phyloP scores from a whole-genome alignment of 1,140 invertebrate genomes.

The Drosophila tropicalis region DNA sequence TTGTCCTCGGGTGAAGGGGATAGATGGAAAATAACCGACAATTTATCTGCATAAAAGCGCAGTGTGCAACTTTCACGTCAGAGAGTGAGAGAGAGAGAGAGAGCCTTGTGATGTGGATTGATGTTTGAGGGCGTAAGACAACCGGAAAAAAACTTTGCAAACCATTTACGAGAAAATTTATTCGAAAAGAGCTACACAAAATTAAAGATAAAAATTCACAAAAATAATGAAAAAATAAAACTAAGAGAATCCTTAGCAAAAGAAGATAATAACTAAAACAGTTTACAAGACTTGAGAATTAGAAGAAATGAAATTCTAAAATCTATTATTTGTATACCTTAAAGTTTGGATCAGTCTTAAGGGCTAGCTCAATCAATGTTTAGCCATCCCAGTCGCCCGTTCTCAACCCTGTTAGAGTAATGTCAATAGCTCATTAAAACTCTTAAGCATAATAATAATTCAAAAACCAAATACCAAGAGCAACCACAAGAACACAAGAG shows the following conservation, averaged over 20 bases:
- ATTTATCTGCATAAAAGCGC: conserved; percentile 81
- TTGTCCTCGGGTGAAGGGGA: background rate
- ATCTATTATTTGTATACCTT: no score
- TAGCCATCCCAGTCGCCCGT: background rate
- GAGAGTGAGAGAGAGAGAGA: background rate
- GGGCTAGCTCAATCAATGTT: background rate
- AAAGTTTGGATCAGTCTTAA: no score
- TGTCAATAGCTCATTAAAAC: conserved; percentile 71
- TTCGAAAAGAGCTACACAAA: conserved; percentile 7
- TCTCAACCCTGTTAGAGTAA: conserved; percentile 6
- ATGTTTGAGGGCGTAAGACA: conserved; percentile 55
- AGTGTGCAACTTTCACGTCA: conserved; percentile 77
- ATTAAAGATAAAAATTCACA: conserved; percentile 28
- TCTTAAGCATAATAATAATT: conserved; percentile 45
- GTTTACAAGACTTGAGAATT: no score
- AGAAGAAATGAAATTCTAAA: no score
- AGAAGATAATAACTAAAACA: no score
- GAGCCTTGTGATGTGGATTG: conserved; percentile 66
- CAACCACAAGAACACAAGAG: background rate
- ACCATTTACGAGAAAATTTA: conserved; percentile 53
- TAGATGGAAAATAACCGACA: conserved; percentile 64
- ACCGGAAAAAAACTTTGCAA: conserved; percentile 59
- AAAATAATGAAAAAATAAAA: background rate
- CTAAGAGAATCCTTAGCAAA: no score
- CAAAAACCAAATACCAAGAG: conserved; percentile 18